Conservation (phyloP, 1,140 invertebrate species). For the Hyposmocoma kahamanoa region DNA sequence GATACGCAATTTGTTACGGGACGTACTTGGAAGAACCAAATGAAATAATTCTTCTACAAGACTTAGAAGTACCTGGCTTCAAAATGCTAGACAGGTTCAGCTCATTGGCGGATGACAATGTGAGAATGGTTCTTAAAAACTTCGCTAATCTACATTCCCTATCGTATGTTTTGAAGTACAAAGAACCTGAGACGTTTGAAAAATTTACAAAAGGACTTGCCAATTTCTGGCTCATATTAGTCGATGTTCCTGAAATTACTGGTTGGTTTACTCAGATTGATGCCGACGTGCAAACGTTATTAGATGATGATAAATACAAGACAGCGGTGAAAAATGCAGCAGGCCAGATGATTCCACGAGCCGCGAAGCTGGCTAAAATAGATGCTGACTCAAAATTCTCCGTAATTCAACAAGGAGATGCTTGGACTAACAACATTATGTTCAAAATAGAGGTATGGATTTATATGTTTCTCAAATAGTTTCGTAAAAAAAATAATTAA, state of each 20-base stretch:
- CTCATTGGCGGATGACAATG: conserved; percentile 58
- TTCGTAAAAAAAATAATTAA: no score
- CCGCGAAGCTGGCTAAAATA: neutral
- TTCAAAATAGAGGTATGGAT: conserved; percentile 18
- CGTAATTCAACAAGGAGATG: conserved; percentile 5
- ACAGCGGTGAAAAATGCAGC: conserved; percentile 1
- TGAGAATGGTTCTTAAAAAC: conserved; percentile 57
- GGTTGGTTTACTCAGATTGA: neutral
- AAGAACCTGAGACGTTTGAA: conserved; percentile 38
- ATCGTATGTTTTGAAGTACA: conserved; percentile 65
- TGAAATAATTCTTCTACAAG: conserved; percentile 73
- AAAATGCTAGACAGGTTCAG: conserved; percentile 58
- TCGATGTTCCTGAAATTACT: neutral
- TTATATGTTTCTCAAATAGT: no score
- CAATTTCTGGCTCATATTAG: neutral
- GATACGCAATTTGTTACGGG: conserved; percentile 4
- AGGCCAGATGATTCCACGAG: neutral
- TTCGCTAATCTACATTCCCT: conserved; percentile 74
- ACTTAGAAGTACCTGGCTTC: conserved; percentile 64
- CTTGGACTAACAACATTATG: conserved; percentile 14
- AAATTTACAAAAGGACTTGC: conserved; percentile 8
- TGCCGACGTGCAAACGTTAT: neutral
- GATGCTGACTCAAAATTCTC: neutral
- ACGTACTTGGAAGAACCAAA: conserved; percentile 34
- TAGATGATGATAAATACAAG: conserved; percentile 14